Evolutionary conservation across 2,113 vertebrate genomes (phyloP).

Genomic region (Sphyrna mokarran): DNA sequence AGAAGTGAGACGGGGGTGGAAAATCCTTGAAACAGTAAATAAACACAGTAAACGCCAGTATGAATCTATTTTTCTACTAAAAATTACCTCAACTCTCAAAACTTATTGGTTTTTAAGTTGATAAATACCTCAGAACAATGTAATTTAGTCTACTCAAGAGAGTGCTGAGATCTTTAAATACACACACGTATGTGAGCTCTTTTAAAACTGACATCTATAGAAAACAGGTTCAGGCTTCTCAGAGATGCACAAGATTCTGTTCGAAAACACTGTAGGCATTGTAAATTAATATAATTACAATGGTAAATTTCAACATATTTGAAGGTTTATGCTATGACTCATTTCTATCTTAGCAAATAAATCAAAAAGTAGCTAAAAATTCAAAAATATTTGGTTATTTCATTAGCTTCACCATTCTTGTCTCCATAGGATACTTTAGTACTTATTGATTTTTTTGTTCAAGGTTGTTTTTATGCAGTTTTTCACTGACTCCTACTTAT

Average conservation of each 20-base stretch:
- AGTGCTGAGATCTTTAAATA: not conserved
- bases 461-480: not conserved
- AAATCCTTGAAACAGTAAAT: not conserved
- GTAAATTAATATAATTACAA: not conserved
- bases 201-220: not conserved
- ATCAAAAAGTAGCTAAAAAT: not conserved
- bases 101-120: no score
- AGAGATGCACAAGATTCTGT: not conserved
- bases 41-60: not conserved
- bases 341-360: not conserved
- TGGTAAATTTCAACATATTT: not conserved
- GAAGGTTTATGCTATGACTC: not conserved
- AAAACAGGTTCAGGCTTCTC: not conserved
- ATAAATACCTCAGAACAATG: no score
- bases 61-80: not conserved
- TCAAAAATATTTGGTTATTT: not conserved
- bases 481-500: not conserved
- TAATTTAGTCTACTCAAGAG: not conserved
- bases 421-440: not conserved
- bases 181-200: not conserved
- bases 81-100: not conserved
- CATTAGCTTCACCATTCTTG: not conserved
- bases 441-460: not conserved
- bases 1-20: not conserved
- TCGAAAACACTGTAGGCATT: not conserved